A percentile compares a stretch with the other conserved stretches of the same genome.
These are phyloP conservation scores for Neelides folsomi DNA, from an alignment of 2,888 invertebrate genomes.

Conservation along the genomic window DNA sequence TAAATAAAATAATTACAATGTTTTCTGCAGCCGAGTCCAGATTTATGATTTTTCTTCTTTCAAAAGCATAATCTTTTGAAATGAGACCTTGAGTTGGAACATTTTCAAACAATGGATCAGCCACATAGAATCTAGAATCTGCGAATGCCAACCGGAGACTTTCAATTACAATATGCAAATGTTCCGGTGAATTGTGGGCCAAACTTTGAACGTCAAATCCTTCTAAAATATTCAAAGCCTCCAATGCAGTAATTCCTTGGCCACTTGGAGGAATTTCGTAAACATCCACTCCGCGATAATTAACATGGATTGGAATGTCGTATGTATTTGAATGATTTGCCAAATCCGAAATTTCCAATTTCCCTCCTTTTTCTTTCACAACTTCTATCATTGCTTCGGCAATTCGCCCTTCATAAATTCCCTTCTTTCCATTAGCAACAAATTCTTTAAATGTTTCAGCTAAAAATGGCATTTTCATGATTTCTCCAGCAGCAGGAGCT, in stretches of 20 bases:
- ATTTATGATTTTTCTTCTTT: slow-evolving; percentile 35
- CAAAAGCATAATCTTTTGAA: slow-evolving; percentile 36
- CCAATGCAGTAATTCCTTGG: slow-evolving; percentile 38
- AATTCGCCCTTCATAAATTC: slow-evolving; percentile 25
- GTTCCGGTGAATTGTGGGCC: slow-evolving; percentile 37
- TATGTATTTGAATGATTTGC: slow-evolving; percentile 18
- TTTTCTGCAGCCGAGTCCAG: slow-evolving; percentile 11
- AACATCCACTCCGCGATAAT: slow-evolving; percentile 31
- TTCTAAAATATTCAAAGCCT: slow-evolving; percentile 37
- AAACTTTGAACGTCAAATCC: slow-evolving; percentile 35
- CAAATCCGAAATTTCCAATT: slow-evolving; percentile 20
- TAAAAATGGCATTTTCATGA: slow-evolving; percentile 34
- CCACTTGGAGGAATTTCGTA: slow-evolving; percentile 40
- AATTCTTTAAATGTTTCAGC: slow-evolving; percentile 15
- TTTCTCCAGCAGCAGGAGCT: slow-evolving; percentile 37
- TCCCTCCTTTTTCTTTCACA: slow-evolving; percentile 19
- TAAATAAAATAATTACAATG: slow-evolving; percentile 23
- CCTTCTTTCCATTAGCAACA: slow-evolving; percentile 15
- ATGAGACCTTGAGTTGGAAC: slow-evolving; percentile 36
- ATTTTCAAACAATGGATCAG: slow-evolving; percentile 35
- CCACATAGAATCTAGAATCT: slow-evolving; percentile 36
- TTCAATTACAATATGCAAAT: slow-evolving; percentile 38
- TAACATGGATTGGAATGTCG: slow-evolving; percentile 21
- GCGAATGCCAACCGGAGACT: slow-evolving; percentile 37
- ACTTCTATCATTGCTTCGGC: slow-evolving; percentile 27